Percentiles rank a stretch among this genome's conserved stretches.
Conservation (phyloP, 2,888 invertebrate genomes). For the Endomychus coccineus region DNA sequence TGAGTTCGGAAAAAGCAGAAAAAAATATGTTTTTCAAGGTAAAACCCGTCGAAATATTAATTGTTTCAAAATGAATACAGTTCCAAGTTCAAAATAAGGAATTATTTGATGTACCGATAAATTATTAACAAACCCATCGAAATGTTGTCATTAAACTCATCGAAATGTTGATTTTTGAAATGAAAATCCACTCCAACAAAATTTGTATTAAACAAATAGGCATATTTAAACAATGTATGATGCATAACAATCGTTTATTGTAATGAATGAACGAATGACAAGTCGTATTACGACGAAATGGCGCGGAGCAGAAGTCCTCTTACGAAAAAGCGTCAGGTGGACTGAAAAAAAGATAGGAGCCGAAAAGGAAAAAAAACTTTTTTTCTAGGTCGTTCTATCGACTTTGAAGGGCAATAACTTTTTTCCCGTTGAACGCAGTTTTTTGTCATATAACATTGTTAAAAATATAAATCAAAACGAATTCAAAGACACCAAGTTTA, state of each 20-base stretch:
- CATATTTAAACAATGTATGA: not conserved
- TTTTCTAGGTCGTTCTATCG: not conserved
- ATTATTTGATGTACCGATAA: not conserved
- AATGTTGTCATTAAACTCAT: too few relatives aligned
- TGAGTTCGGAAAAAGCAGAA: too few relatives aligned
- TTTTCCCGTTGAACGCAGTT: not conserved
- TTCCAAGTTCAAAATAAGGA: not conserved
- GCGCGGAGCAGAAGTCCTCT: not conserved
- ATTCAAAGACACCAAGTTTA: not conserved
- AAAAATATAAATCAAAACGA: not conserved
- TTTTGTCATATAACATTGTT: not conserved
- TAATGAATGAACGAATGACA: not conserved
- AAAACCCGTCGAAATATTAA: not conserved
- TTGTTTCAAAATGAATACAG: not conserved
- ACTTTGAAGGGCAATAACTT: not conserved
- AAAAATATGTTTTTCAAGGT: too few relatives aligned
- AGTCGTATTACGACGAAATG: not conserved
- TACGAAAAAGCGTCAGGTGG: conserved; percentile 1
- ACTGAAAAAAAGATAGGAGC: not conserved
- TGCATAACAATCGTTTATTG: not conserved
- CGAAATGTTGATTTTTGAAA: too few relatives aligned
- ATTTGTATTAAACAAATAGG: not conserved
- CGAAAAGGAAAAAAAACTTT: not conserved
- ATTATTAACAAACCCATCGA: too few relatives aligned
- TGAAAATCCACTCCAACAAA: not conserved